Evolutionary conservation across 1,140 invertebrate genomes (phyloP).

Genomic region (Atta texana): DNA sequence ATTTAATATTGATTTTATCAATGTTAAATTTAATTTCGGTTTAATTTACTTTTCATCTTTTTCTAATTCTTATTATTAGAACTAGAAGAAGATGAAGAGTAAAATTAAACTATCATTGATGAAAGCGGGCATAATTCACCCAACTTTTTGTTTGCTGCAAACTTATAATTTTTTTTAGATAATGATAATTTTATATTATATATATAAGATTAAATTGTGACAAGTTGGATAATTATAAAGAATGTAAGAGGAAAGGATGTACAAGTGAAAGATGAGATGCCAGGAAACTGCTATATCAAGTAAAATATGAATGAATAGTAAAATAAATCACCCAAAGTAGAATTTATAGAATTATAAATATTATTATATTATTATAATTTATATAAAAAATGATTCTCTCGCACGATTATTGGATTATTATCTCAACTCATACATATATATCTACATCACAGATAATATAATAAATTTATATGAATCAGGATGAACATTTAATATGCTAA

Average conservation of each 20-base stretch:
- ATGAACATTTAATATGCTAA: neutral
- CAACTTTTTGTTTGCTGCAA: neutral
- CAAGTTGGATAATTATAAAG: neutral
- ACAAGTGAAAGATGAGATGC: neutral
- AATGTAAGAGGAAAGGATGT: neutral
- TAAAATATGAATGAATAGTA: neutral
- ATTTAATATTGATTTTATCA: too few species aligned
- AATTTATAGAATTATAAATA: constrained; percentile 5
- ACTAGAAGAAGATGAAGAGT: too few species aligned
- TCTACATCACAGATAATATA: constrained; percentile 20
- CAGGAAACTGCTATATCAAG: neutral
- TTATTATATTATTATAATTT: constrained; percentile 14
- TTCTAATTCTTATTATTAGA: too few species aligned
- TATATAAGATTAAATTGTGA: neutral
- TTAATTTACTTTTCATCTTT: neutral
- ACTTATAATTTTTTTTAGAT: too few species aligned
- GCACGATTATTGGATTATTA: constrained; percentile 1
- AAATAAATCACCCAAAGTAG: neutral
- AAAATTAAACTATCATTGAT: too few species aligned
- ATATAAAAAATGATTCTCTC: constrained; percentile 10
- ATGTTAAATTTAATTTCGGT: neutral
- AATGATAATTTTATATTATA: neutral
- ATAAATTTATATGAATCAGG: neutral
- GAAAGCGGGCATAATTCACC: neutral
- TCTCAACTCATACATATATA: neutral